Evolutionary conservation across 2,113 vertebrate genomes (phyloP), one percentile per base, ranked within the genome.

Genomic region (Corythornis cristatus): DNA sequence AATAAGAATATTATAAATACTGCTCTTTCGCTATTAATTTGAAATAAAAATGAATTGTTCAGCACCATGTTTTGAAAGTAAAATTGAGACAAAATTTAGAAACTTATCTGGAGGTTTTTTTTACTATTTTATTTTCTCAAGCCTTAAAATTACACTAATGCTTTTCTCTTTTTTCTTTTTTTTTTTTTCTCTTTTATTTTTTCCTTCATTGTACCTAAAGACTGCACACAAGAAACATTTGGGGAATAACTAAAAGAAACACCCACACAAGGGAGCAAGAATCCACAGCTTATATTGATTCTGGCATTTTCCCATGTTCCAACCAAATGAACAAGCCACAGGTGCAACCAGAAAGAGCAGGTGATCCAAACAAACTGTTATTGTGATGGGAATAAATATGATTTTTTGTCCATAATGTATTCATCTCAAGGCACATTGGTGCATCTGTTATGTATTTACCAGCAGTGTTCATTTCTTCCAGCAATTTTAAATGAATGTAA

Each of bases 301-400:
- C 79, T 97, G 88, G 56, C 57, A 54, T 72, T 92, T 94, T 96
- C 86, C 90, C 79, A 79, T 88, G 86, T 92, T 97, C 66, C 94
- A 96, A 92, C 72, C 90, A 96, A 97, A 96, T 68, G 89, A 97
- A 89, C 83, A 94, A 97, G 96, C 54, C 91, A 95, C 97, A 98
- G 97, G 96, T 98, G 96, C 93, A 88, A 95, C 50, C 93, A 96
- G 93, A 80, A 97, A 80, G 79, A 97, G 60, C 97, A 98, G 97
- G 94, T 97, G 97, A 98, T 91, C 89, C 86, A 96, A 96, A 96
- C 95, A 97, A 97, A 97, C 93, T 94, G 93, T 86, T 97, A 93
- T 83, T 96, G 66, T 96, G 81, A 91, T 93, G 93, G 87, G 96
- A 97, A 96, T 97, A 92, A 94, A 81, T 83, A 88, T 4, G 16